Conservation (phyloP, 2,113 vertebrate species). For the Campylomormyrus tamandua region DNA sequence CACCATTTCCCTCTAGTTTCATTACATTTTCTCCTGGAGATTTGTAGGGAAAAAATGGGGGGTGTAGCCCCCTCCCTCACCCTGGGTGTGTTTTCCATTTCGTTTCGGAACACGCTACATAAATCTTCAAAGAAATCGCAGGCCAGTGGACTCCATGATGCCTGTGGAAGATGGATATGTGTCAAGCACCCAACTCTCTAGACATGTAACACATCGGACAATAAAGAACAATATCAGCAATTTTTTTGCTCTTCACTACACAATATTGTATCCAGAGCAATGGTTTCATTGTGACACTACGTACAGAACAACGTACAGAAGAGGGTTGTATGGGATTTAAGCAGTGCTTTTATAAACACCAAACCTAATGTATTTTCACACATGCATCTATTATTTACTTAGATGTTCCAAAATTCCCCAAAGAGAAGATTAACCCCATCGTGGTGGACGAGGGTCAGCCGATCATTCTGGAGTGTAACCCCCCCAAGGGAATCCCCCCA, state of each 20-base stretch:
- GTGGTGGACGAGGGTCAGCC: conserved; percentile 80
- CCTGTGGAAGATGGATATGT: conserved; percentile 32
- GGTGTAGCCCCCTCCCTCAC: conserved; percentile 35
- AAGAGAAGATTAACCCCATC: conserved; percentile 81
- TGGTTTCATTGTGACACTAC: neutral
- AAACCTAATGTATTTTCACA: neutral
- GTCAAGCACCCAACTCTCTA: conserved; percentile 29
- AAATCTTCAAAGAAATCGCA: conserved; percentile 40
- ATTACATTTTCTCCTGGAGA: conserved; percentile 20
- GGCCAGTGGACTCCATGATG: conserved; percentile 14
- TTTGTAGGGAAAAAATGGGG: conserved; percentile 11
- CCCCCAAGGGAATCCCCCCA: conserved; percentile 83
- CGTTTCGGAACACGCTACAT: conserved; percentile 33
- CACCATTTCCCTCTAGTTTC: conserved; percentile 17
- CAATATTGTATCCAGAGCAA: neutral
- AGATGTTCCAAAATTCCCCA: conserved; percentile 92
- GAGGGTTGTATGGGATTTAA: neutral
- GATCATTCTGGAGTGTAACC: conserved; percentile 75
- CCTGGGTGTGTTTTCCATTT: conserved; percentile 45
- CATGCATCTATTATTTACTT: conserved; percentile 20
- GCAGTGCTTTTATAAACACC: neutral
- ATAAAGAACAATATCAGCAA: neutral
- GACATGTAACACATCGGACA: conserved; percentile 17
- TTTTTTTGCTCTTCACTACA: neutral
- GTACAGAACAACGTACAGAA: neutral